Evolutionary conservation across 2,888 invertebrate genomes (phyloP), one percentile per base, ranked within the genome.

Genomic region (Anoncus sp.): DNA sequence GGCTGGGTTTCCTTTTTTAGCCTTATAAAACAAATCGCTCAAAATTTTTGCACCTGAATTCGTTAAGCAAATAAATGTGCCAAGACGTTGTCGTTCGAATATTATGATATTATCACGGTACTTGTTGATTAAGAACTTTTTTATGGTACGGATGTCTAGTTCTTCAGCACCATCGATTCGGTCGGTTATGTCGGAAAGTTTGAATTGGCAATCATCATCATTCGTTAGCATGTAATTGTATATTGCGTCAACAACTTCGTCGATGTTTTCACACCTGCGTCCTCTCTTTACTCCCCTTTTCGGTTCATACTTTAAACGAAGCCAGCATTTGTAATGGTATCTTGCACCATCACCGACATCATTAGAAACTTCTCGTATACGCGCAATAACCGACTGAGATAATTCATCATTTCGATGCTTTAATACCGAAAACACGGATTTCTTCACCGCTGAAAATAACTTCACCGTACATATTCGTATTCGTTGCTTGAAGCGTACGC

Each of bases 171-270:
- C 57, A 45, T 69, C 27, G 27, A 59, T 59, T 69, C 7, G 27
- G 35, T 57, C 59, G 45, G 6, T 69, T 45, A 69, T 59, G 22
- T 69, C 59, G 20, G 69, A 38, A 31, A 69, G 20, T 24, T 35
- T 27, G 31, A 69, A 69, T 35, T 59, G 69, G 31, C 59, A 57
- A 18, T 69, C 69, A 47, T 69, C 59, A 69, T 53, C 27, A 27
- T 53, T 53, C 14, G 53, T 14, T 53, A 24, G 24, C 53, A 53
- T 53, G 53, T 53, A 53, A 53, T 53, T 53, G 27, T 53, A 53
- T 27, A 53, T 53, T 14, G 53, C 53, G 53, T 27, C 53, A 27
- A 53, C 27, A 10, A 53, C 53, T 53, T 53, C 53, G 27, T 53
- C 53, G 14, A 53, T 53, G 24, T 27, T 27, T 53, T 53, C 53